phyloP scores from a whole-genome alignment of 2,888 invertebrate species.

The Amiota mariae region DNA sequence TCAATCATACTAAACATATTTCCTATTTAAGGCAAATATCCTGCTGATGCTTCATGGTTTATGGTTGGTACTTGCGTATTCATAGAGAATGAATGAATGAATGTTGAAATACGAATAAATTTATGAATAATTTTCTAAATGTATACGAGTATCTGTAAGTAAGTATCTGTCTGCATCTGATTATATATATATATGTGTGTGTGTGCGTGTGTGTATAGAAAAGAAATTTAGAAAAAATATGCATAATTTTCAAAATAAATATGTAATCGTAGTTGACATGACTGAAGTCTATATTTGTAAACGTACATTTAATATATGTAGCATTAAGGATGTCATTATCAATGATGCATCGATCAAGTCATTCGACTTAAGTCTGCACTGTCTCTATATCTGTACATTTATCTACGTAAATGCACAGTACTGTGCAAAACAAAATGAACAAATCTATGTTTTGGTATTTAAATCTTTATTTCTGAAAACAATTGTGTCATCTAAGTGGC shows the following conservation, averaged over 20 bases:
- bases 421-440: too few relatives aligned
- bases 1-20: slow-evolving; percentile 60
- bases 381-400: too few relatives aligned
- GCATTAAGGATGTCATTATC: slow-evolving; percentile 6
- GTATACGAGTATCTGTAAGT: not conserved
- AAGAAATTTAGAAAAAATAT: not conserved
- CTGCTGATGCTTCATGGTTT: not conserved
- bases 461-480: too few relatives aligned
- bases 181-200: too few relatives aligned
- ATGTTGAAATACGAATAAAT: slow-evolving; percentile 13
- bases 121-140: not conserved
- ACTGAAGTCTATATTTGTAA: not conserved
- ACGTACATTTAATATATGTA: slow-evolving; percentile 1
- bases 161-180: not conserved
- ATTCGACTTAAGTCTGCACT: too few relatives aligned
- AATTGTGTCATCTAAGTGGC: too few relatives aligned
- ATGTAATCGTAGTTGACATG: too few relatives aligned
- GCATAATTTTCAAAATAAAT: too few relatives aligned
- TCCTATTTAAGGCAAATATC: slow-evolving; percentile 25
- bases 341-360: not conserved
- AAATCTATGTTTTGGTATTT: too few relatives aligned
- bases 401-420: too few relatives aligned
- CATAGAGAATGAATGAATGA: too few relatives aligned
- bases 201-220: not conserved
- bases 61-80: too few relatives aligned